Percentiles rank a stretch among this genome's conserved stretches.
phyloP scores from a whole-genome alignment of 2,888 invertebrate species.

The Andrena dorsata region DNA sequence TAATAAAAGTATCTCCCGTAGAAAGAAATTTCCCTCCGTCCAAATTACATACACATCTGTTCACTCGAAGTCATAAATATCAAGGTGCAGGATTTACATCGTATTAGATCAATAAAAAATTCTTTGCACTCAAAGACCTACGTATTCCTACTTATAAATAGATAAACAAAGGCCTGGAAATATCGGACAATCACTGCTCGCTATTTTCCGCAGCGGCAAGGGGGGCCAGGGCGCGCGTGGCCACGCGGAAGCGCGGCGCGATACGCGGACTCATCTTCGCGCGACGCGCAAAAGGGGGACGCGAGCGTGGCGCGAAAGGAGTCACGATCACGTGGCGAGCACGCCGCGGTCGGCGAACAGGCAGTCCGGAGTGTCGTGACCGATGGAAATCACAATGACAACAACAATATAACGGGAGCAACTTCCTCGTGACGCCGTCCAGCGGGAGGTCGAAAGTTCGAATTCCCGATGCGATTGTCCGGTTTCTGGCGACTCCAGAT shows the following conservation, averaged over 20 bases:
- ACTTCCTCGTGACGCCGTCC: slow-evolving; percentile 30
- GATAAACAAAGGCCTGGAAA: too few species aligned
- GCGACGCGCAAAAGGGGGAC: slow-evolving; percentile 15
- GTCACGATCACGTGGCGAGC: slow-evolving; percentile 62
- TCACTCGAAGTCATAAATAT: too few species aligned
- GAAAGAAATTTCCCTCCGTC: too few species aligned
- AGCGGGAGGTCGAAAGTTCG: slow-evolving; percentile 48
- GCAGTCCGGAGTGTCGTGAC: slow-evolving; percentile 30
- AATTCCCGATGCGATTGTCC: slow-evolving; percentile 7
- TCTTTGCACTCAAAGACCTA: too few species aligned
- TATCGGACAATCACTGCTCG: too few species aligned
- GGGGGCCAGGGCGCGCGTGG: too few species aligned
- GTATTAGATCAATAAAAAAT: too few species aligned
- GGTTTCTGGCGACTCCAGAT: slow-evolving; percentile 39
- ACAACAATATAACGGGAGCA: slow-evolving; percentile 38
- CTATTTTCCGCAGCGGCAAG: too few species aligned
- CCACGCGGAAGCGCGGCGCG: neutral
- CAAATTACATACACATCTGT: too few species aligned
- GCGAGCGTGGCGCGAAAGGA: slow-evolving; percentile 20
- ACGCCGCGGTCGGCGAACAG: slow-evolving; percentile 44
- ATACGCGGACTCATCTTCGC: neutral
- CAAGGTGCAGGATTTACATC: too few species aligned
- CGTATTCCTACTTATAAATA: too few species aligned
- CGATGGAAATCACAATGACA: slow-evolving; percentile 50
- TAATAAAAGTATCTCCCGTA: too few species aligned